Conservation (phyloP, 2,113 vertebrate genomes). For the Odontophorus gujanensis region DNA sequence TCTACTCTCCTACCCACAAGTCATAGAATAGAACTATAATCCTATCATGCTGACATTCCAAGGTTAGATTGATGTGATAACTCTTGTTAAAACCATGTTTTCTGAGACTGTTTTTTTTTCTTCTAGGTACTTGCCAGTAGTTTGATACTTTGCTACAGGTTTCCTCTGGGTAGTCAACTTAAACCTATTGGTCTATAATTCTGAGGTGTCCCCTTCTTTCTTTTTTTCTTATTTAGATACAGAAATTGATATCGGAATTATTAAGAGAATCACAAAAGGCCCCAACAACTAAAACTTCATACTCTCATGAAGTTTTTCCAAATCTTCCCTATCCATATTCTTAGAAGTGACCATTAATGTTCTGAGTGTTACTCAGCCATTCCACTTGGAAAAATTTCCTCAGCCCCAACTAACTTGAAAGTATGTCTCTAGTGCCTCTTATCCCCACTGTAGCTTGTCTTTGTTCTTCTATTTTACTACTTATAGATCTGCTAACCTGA, state of each 20-base stretch:
- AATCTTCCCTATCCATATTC: neutral
- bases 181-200: neutral
- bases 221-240: neutral
- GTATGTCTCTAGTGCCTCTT: neutral
- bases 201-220: neutral
- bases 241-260: neutral
- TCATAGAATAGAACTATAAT: too few relatives aligned
- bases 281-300: neutral
- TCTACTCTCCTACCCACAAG: neutral
- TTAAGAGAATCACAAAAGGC: neutral
- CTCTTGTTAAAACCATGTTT: neutral
- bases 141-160: neutral
- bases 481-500: neutral
- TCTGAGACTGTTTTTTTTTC: neutral
- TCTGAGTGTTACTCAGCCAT: neutral
- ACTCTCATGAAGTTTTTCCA: neutral
- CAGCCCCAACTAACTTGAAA: neutral
- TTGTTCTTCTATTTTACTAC: neutral
- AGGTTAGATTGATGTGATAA: neutral
- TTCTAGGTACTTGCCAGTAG: neutral
- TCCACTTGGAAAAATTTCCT: neutral
- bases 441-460: neutral
- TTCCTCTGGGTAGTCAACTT: neutral
- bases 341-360: neutral
- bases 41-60: neutral